Conservation (phyloP, 1,140 invertebrate species). For the Drosophila bocki region DNA sequence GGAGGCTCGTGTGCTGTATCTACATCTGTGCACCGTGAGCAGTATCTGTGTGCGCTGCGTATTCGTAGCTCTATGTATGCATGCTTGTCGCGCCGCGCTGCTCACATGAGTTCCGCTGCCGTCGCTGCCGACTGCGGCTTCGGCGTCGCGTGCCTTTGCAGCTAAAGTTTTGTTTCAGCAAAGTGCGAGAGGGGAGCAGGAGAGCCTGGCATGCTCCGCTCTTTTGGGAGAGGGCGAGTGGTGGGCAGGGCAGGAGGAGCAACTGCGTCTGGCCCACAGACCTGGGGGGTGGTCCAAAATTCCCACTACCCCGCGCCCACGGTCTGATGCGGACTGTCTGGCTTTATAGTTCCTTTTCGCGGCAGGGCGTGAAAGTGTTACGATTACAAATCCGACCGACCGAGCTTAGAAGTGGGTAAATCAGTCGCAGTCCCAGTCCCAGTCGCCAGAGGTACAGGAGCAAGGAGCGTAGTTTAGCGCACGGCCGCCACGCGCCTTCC, state of each 20-base stretch:
- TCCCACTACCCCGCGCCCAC: background rate
- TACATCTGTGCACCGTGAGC: conserved; percentile 27
- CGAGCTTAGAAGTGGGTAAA: conserved; percentile 80
- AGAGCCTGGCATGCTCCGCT: conserved; percentile 4
- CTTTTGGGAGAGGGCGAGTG: conserved; percentile 49
- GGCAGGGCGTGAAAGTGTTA: conserved; percentile 74
- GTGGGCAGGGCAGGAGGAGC: conserved; percentile 1
- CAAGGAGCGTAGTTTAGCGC: background rate
- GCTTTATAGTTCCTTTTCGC: conserved; percentile 57
- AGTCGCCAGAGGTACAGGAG: background rate
- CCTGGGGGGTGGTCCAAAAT: background rate
- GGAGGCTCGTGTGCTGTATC: conserved; percentile 45
- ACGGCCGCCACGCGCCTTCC: background rate
- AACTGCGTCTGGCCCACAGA: conserved; percentile 46
- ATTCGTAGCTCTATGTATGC: conserved; percentile 43
- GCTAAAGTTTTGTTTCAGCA: conserved; percentile 43
- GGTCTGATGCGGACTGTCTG: conserved; percentile 20
- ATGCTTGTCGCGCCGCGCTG: conserved; percentile 52
- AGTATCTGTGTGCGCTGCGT: conserved; percentile 19
- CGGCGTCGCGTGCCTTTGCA: conserved; percentile 76
- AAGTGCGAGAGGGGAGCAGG: background rate
- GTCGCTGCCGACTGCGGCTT: conserved; percentile 59
- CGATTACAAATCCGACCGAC: conserved; percentile 67
- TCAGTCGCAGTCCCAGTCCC: conserved; percentile 35
- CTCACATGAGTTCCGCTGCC: conserved; percentile 46